These are phyloP conservation scores for Drosophila pallidifrons DNA, from an alignment of 1,140 invertebrate genomes.

Conservation along the genomic window DNA sequence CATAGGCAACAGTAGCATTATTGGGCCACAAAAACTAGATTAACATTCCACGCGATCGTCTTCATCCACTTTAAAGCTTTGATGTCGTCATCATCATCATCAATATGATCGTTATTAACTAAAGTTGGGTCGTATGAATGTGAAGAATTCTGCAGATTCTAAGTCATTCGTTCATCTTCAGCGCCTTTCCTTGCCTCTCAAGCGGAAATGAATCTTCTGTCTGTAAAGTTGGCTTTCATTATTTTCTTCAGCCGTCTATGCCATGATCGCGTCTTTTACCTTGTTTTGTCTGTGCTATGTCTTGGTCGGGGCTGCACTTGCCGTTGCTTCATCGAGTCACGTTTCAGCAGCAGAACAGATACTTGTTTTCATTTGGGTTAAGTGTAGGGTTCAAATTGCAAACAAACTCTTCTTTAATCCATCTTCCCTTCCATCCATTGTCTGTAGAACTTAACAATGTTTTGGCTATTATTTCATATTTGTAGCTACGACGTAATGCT, in stretches of 20 bases:
- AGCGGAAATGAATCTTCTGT: constrained; percentile 67
- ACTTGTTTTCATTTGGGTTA: constrained; percentile 44
- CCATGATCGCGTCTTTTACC: background rate
- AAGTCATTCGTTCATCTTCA: constrained; percentile 76
- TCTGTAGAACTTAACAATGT: constrained; percentile 46
- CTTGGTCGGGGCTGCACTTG: constrained; percentile 48
- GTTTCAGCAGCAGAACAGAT: constrained; percentile 44
- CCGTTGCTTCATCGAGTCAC: constrained; percentile 48
- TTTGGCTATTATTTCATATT: constrained; percentile 37
- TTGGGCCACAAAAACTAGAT: constrained; percentile 70
- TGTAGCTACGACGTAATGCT: constrained; percentile 27
- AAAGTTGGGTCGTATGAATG: background rate
- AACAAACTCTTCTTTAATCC: background rate
- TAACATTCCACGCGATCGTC: constrained; percentile 48
- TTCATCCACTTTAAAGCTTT: constrained; percentile 26
- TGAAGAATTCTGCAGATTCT: constrained; percentile 52
- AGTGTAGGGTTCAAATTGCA: constrained; percentile 49
- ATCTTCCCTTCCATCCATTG: constrained; percentile 2
- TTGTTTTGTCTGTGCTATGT: constrained; percentile 28
- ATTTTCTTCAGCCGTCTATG: constrained; percentile 21
- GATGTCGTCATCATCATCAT: constrained; percentile 1
- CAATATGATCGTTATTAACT: background rate
- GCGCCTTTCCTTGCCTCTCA: constrained; percentile 61
- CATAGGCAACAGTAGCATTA: constrained; percentile 32
- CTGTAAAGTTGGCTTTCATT: constrained; percentile 43